A percentile compares a stretch with the other conserved stretches of the same genome.
Conservation (phyloP, 92 coral and sea anemone genomes). For the Scolanthus callimorphus region DNA sequence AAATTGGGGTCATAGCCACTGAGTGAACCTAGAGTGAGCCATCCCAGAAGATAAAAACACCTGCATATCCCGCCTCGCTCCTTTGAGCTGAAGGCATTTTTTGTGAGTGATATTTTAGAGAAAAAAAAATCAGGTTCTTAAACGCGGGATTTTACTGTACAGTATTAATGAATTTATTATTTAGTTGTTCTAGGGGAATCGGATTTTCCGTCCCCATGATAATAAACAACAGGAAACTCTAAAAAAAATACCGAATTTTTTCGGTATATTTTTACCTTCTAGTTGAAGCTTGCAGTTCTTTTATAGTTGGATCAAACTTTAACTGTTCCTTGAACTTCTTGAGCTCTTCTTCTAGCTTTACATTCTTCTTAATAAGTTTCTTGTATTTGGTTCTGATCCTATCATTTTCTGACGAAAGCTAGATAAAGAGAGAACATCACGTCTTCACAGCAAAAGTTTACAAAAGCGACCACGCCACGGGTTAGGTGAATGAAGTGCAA, state of each 20-base stretch:
- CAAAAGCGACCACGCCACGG: background rate
- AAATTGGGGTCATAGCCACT: no score
- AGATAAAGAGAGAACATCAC: background rate
- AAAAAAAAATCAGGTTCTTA: no score
- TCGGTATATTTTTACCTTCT: constrained; percentile 40
- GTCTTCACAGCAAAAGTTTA: background rate
- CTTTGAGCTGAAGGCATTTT: no score
- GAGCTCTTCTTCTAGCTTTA: constrained; percentile 57
- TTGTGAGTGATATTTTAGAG: no score
- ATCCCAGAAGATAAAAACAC: no score
- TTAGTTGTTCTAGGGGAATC: no score
- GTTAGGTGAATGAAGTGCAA: background rate
- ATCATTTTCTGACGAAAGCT: constrained; percentile 88
- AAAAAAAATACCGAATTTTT: background rate
- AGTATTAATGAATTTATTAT: no score
- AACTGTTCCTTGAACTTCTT: constrained; percentile 53
- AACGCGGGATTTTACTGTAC: no score
- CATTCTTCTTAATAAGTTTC: constrained; percentile 68
- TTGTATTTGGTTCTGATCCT: constrained; percentile 69
- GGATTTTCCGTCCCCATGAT: no score
- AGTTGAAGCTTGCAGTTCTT: background rate
- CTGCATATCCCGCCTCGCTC: no score
- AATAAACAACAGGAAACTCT: no score
- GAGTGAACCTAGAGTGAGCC: no score
- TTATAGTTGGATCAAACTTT: constrained; percentile 3